These are phyloP conservation scores for Sphenodon punctatus DNA, from an alignment of 2,797 vertebrate genomes.

Conservation along the genomic window DNA sequence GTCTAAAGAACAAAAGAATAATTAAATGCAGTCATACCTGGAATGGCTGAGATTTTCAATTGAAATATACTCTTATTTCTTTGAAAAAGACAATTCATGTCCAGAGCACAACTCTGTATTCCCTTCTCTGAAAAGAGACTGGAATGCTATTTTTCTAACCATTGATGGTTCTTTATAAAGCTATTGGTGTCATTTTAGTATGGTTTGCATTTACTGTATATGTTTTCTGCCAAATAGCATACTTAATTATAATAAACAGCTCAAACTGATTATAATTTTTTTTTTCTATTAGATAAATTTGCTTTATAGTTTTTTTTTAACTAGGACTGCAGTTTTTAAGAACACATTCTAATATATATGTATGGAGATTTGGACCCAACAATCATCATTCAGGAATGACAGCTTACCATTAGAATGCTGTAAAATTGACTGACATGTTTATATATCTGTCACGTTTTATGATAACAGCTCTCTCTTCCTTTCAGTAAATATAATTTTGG, in stretches of 20 bases:
- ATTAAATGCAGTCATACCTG: slow-evolving; percentile 35
- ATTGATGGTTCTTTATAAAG: background rate
- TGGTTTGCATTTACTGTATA: background rate
- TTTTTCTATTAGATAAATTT: slow-evolving; percentile 5
- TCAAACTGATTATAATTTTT: background rate
- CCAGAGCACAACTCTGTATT: background rate
- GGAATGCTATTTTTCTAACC: background rate
- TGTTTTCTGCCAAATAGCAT: background rate
- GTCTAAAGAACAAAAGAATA: slow-evolving; percentile 66
- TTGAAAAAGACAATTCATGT: background rate
- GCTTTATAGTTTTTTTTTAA: too few species aligned
- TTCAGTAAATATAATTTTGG: background rate
- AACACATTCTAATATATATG: background rate
- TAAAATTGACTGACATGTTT: background rate
- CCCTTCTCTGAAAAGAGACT: background rate
- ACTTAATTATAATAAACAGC: background rate
- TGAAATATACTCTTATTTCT: slow-evolving; percentile 53
- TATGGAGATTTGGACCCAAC: background rate
- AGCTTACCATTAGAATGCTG: background rate
- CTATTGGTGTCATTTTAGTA: background rate
- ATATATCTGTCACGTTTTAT: background rate
- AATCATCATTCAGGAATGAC: slow-evolving; percentile 8
- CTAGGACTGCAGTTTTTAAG: background rate
- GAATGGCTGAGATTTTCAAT: slow-evolving; percentile 34
- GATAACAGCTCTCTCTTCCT: background rate